Percentiles rank a stretch among this genome's conserved stretches.
These are phyloP conservation scores for Zosterops japonicus DNA, from an alignment of 2,113 vertebrate genomes.

Conservation along the genomic window DNA sequence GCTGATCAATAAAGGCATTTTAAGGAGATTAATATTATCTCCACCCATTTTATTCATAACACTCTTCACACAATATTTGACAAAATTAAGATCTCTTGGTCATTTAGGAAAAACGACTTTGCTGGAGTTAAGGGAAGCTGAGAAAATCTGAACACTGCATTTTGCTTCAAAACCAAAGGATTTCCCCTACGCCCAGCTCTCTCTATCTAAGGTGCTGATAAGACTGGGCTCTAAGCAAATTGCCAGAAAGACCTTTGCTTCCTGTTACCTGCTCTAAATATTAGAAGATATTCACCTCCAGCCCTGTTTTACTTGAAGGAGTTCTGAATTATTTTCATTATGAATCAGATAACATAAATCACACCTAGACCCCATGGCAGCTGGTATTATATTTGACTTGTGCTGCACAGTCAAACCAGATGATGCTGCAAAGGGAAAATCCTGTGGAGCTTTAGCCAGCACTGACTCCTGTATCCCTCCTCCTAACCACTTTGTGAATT, in stretches of 20 bases:
- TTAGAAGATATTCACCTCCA: neutral
- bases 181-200: neutral
- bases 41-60: no score
- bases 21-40: no score
- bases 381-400: neutral
- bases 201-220: fast-evolving
- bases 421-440: neutral
- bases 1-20: no score
- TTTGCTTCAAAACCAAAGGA: neutral
- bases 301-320: neutral
- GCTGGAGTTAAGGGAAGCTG: neutral
- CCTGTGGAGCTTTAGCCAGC: neutral
- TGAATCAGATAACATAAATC: neutral
- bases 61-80: neutral
- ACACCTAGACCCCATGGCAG: neutral
- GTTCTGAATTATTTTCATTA: conserved; percentile 16
- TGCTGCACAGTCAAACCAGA: neutral
- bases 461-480: neutral
- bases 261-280: neutral
- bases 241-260: neutral
- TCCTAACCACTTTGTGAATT: neutral
- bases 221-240: neutral
- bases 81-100: neutral
- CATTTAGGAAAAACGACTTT: neutral
- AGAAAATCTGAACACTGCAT: neutral